Base-by-base conservation (phyloP, 2,113 vertebrate species). In the Sinocyclocheilus maitianheensis region DNA sequence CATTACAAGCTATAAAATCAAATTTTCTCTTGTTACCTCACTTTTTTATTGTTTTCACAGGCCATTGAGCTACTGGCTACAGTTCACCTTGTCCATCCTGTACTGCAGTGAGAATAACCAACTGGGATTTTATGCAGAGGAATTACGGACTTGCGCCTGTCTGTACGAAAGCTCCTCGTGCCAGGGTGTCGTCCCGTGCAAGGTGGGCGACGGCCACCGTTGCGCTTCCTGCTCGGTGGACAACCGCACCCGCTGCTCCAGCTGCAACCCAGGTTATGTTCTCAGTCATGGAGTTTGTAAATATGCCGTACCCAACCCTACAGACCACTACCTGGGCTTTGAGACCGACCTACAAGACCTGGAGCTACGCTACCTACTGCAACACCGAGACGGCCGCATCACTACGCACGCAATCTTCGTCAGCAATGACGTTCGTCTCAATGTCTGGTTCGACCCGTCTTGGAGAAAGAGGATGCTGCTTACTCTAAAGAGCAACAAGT, bases 391-490 rank as follows among this genome's bases (percentile, higher is more conserved):
- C 90, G 94, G 95, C 13, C 97, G 96, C 88, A 95, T 99, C 0
- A 92, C 96, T 85, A 95, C 98, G 30, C 97, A 97, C 11, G 97
- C 95, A 18, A 96, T 98, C 87, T 99, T 99, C 77, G 97, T 99
- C 92, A 99, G 98, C 94, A 99, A 98, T 0, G 98, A 99, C 85
- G 95, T 99, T 94, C 96, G 96, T 2, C 91, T 99, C 16, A 97
- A 98, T 81, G 96, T 96, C 79, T 99, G 98, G 98, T 99, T 99
- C 0, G 97, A 99, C 89, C 98, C 98, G 0, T 97, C 97, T 34
- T 99, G 97, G 97, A 95, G 97, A 91, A 99, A 99, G 81, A 94
- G 98, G 76, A 99, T 99, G 98, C 95, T 99, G 80, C 93, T 99
- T 58, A 99, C 98, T 3, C 93, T 99, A 30, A 99, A 99, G 90